A percentile compares a stretch with the other conserved stretches of the same genome.
These are phyloP conservation scores for Oryzias dopingdopingensis DNA, from an alignment of 2,797 vertebrate genomes.

Conservation along the genomic window DNA sequence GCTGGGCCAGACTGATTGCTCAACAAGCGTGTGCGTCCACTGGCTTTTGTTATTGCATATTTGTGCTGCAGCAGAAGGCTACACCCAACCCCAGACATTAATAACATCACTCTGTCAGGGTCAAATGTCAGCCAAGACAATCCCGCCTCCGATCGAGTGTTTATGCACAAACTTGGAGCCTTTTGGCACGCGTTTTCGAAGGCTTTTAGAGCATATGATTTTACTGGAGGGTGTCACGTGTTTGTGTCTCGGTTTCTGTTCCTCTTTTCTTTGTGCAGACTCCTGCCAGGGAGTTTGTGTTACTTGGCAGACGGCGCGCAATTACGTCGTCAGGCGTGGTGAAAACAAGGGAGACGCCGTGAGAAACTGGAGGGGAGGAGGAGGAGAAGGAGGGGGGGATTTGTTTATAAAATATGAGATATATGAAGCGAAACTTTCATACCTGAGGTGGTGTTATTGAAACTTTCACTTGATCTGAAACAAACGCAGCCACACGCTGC, in stretches of 20 bases:
- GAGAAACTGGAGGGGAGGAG: conserved; percentile 54
- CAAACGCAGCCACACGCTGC: conserved; percentile 24
- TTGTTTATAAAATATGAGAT: conserved; percentile 33
- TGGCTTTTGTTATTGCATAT: conserved; percentile 66
- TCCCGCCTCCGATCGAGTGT: background rate
- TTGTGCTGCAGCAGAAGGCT: conserved; percentile 62
- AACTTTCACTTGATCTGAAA: conserved; percentile 28
- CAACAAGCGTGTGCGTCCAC: conserved; percentile 46
- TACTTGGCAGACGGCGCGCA: conserved; percentile 58
- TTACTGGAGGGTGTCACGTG: conserved; percentile 51
- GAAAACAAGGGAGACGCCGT: conserved; percentile 76
- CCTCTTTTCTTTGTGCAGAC: conserved; percentile 32
- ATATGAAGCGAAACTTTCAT: conserved; percentile 2
- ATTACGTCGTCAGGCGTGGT: conserved; percentile 79
- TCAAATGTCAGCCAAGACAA: conserved; percentile 21
- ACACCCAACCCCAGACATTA: conserved; percentile 61
- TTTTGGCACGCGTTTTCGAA: conserved; percentile 5
- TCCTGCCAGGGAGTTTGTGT: conserved; percentile 67
- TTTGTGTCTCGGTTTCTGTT: conserved; percentile 49
- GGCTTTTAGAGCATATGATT: conserved; percentile 20
- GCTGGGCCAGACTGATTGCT: conserved; percentile 42
- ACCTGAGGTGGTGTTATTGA: conserved; percentile 21
- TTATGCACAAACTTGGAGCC: conserved; percentile 5
- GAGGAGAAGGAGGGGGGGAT: conserved; percentile 18
- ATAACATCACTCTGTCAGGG: conserved; percentile 53